phyloP scores from a whole-genome alignment of 1,140 invertebrate genomes.

The Papilio aristodemus region DNA sequence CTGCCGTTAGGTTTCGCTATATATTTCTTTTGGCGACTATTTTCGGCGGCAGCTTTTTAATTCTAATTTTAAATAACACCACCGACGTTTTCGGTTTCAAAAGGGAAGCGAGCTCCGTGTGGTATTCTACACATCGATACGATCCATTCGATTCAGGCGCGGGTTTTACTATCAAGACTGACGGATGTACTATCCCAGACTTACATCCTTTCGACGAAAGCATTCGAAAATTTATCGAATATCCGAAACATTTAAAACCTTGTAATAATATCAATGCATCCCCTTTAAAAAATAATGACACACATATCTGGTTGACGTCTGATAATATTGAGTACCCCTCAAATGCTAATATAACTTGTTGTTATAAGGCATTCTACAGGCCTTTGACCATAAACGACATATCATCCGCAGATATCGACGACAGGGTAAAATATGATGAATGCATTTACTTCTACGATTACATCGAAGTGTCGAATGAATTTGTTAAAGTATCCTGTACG shows the following conservation, averaged over 20 bases:
- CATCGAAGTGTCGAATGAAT: conserved; percentile 81
- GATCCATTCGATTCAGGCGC: conserved; percentile 44
- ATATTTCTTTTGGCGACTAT: conserved; percentile 58
- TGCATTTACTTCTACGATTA: conserved; percentile 69
- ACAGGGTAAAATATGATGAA: conserved; percentile 69
- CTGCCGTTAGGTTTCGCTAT: conserved; percentile 51
- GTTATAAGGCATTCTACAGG: conserved; percentile 83
- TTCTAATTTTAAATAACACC: conserved; percentile 58
- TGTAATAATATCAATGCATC: conserved; percentile 68
- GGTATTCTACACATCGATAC: conserved; percentile 42
- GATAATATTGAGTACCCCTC: conserved; percentile 78
- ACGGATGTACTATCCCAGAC: conserved; percentile 89
- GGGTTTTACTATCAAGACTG: conserved; percentile 84
- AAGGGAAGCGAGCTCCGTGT: conserved; percentile 46
- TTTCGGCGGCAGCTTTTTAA: conserved; percentile 56
- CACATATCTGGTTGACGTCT: conserved; percentile 80
- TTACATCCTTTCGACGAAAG: conserved; percentile 86
- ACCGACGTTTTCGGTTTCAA: conserved; percentile 52
- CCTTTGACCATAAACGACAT: conserved; percentile 68
- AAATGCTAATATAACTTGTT: conserved; percentile 78
- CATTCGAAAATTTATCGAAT: conserved; percentile 70
- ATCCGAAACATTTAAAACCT: conserved; percentile 62
- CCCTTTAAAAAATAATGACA: conserved; percentile 83
- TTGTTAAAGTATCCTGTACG: conserved; percentile 83
- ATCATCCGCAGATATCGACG: conserved; percentile 63